phyloP scores from a whole-genome alignment of 2,113 vertebrate species.

The Hoplias malabaricus region DNA sequence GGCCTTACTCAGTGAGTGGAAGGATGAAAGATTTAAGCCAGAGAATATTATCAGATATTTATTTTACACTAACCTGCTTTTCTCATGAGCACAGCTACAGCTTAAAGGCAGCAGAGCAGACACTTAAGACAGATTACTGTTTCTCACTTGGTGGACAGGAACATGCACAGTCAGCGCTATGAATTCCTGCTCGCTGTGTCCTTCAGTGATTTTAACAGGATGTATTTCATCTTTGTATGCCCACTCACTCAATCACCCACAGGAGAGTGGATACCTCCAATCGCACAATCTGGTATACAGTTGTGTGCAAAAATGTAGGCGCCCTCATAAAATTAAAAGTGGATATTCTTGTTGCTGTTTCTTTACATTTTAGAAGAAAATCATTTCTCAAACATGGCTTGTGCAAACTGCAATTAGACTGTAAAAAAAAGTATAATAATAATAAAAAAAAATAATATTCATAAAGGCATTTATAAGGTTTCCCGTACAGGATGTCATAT shows the following conservation, averaged over 20 bases:
- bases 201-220: neutral
- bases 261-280: neutral
- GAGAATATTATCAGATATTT: neutral
- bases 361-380: too few relatives aligned
- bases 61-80: neutral
- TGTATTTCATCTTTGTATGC: constrained; percentile 9
- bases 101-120: neutral
- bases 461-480: too few relatives aligned
- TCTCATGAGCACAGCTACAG: neutral
- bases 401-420: too few relatives aligned
- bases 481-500: too few relatives aligned
- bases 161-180: constrained; percentile 22
- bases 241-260: constrained; percentile 11
- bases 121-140: neutral
- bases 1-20: constrained; percentile 81
- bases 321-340: too few relatives aligned
- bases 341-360: too few relatives aligned
- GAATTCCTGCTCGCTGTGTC: constrained; percentile 5
- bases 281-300: neutral
- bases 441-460: too few relatives aligned
- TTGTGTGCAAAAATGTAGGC: too few relatives aligned
- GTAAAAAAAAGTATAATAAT: too few relatives aligned
- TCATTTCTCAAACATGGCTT: too few relatives aligned
- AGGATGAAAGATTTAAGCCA: neutral
- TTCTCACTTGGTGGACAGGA: neutral